Conservation (phyloP, 2,113 vertebrate genomes). For the Engraulis encrasicolus region DNA sequence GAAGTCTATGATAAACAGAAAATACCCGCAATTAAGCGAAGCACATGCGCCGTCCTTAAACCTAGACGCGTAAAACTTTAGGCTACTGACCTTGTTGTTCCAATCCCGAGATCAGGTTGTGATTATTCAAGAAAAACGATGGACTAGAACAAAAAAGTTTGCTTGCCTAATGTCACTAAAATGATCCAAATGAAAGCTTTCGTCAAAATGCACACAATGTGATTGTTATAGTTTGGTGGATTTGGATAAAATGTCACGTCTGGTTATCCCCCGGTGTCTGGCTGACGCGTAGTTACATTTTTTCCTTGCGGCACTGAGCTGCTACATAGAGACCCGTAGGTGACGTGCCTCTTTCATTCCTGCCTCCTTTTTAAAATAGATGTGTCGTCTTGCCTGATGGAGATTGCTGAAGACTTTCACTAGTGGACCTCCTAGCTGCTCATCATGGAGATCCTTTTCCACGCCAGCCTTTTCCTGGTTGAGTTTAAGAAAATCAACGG, state of each 20-base stretch:
- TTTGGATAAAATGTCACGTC: too few species aligned
- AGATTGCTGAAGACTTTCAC: too few species aligned
- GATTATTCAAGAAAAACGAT: neutral
- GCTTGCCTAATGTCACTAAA: neutral
- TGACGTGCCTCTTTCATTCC: slow-evolving; percentile 74
- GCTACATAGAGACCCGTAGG: slow-evolving; percentile 73
- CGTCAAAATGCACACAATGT: slow-evolving; percentile 57
- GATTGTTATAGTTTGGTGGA: slow-evolving; percentile 61
- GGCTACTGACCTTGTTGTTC: too few species aligned
- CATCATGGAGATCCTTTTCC: too few species aligned
- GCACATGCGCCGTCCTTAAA: too few species aligned
- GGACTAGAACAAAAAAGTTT: neutral
- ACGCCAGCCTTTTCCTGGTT: too few species aligned
- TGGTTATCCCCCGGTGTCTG: slow-evolving; percentile 68
- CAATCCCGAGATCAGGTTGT: neutral
- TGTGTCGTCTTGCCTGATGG: too few species aligned
- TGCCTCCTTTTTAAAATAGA: slow-evolving; percentile 91
- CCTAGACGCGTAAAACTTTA: neutral
- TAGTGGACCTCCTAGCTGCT: too few species aligned
- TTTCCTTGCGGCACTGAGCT: slow-evolving; percentile 63
- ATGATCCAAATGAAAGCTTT: slow-evolving; percentile 21
- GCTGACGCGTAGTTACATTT: slow-evolving; percentile 62
- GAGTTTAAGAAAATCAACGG: too few species aligned
- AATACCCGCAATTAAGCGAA: too few species aligned
- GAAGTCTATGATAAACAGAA: neutral